Evolutionary conservation across 2,888 invertebrate genomes (phyloP).

Genomic region (Gisinianus flammeolus): DNA sequence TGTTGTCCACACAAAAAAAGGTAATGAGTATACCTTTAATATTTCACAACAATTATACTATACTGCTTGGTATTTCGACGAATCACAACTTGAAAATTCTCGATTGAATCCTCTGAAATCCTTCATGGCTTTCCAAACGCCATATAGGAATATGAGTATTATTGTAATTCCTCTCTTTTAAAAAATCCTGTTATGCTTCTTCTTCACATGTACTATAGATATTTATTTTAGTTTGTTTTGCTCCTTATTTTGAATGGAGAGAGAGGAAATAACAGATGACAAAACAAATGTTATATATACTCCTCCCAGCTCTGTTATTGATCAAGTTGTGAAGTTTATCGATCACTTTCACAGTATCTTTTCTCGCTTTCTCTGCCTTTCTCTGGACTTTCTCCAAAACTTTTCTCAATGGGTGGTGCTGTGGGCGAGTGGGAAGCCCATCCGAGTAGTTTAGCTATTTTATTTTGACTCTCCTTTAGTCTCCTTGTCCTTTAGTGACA

Average conservation of each 20-base stretch:
- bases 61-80: too few relatives aligned
- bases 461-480: not conserved
- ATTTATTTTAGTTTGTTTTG: too few relatives aligned
- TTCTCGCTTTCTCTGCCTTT: not conserved
- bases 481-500: not conserved
- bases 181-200: too few relatives aligned
- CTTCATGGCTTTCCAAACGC: too few relatives aligned
- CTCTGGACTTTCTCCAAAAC: too few relatives aligned
- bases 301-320: conserved; percentile 8
- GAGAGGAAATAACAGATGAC: too few relatives aligned
- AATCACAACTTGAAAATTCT: not conserved
- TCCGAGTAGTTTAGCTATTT: not conserved
- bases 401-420: not conserved
- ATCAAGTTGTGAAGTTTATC: not conserved
- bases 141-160: too few relatives aligned
- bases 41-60: not conserved
- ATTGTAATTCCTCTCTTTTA: too few relatives aligned
- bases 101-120: too few relatives aligned
- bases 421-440: not conserved
- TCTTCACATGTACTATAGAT: too few relatives aligned
- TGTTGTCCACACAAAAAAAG: not conserved
- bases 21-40: not conserved
- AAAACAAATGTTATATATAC: too few relatives aligned
- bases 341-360: not conserved
- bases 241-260: too few relatives aligned